Evolutionary conservation across 2,113 vertebrate species (phyloP), one percentile per base, ranked within the genome.

Genomic region (Craseonycteris thonglongyai): DNA sequence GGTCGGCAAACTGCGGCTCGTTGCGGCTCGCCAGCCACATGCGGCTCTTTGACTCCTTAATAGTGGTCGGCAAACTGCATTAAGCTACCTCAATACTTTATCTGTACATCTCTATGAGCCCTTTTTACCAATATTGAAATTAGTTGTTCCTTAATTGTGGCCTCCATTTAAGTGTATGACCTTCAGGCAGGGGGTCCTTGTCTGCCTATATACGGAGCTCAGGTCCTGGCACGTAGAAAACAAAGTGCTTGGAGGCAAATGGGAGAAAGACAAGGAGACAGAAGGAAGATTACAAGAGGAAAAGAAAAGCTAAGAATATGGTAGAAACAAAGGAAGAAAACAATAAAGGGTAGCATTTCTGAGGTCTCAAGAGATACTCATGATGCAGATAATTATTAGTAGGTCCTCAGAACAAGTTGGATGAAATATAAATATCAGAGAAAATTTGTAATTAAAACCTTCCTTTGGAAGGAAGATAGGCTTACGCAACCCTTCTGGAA

Each of bases 381-480:
- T 47, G 40, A 45, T 47, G 12, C 59, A 75, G 40, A 74, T 56
- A n/a, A 61, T 63, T 63, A 81, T 80, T 56, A 63, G 47, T 40
- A 86, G 56, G 45, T 74, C 38, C 49, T 87, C 65, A 75, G 65
- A 91, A 66, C 21, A 93, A 90, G 2, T 79, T 51, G 76, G 35
- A 84, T 12, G 59, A 94, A 78, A 65, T 35, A 30, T 33, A 90
- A 45, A 45, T 69, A 38, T 8, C 81, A 93, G 71, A 88, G 35
- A 83, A 95, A 91, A 58, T 51, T 63, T 22, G 54, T 96, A 33
- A 88, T 90, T 88, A 93, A 96, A 96, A 90, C 42, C 90, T 81
- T 85, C 35, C 78, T 75, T 92, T 82, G 61, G 59, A 91, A 71
- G 63, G 87, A 78, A 18, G 90, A 92, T 72, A 47, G 38, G 35